Percentiles rank a stretch among this genome's conserved stretches.
phyloP scores from a whole-genome alignment of 2,797 vertebrate genomes.

The Phyllotis vaccarum region DNA sequence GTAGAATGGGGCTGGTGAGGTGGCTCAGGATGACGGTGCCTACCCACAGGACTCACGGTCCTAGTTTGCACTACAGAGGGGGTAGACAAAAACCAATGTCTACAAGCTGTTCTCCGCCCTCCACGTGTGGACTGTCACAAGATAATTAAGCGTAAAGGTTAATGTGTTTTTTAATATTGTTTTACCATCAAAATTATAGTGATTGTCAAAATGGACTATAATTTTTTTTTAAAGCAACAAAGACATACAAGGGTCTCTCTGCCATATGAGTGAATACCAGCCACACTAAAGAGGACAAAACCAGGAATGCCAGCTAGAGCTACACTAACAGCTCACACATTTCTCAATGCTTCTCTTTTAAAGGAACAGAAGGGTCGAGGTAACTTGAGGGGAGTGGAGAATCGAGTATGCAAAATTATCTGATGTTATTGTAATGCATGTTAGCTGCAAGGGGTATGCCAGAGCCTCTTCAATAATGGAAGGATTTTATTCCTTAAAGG shows the following conservation, averaged over 20 bases:
- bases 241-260: neutral
- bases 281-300: neutral
- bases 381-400: neutral
- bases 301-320: slow-evolving; percentile 3
- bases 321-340: neutral
- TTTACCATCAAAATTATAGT: slow-evolving; percentile 50
- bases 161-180: neutral
- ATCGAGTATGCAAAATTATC: neutral
- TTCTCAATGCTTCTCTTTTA: neutral
- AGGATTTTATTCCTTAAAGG: neutral
- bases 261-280: neutral
- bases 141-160: neutral
- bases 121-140: neutral
- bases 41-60: neutral
- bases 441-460: neutral
- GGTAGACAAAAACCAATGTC: neutral
- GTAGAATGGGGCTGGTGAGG: neutral
- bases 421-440: neutral
- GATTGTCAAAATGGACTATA: neutral
- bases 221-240: slow-evolving; percentile 25
- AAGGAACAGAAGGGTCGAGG: neutral
- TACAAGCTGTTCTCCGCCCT: neutral
- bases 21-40: neutral
- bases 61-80: neutral
- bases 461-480: neutral